Conservation (phyloP, 2,113 vertebrate species). For the Candoia aspera region DNA sequence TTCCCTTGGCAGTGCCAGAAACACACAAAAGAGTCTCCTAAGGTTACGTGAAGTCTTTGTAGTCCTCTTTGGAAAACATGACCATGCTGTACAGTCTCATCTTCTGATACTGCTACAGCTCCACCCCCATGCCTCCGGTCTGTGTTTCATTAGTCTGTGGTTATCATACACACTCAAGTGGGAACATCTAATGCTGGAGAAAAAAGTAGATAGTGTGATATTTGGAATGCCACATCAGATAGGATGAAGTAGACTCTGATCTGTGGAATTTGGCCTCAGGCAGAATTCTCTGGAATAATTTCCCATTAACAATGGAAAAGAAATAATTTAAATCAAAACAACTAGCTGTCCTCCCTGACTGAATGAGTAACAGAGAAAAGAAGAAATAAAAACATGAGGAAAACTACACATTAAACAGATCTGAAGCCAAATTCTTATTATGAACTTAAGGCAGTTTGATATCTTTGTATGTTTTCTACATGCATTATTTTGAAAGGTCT, state of each 20-base stretch:
- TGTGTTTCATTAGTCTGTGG: conserved; percentile 9
- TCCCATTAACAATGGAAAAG: background rate
- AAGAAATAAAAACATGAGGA: conserved; percentile 36
- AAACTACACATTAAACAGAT: background rate
- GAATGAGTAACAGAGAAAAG: conserved; percentile 23
- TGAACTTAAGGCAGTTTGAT: conserved; percentile 39
- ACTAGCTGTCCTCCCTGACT: conserved; percentile 45
- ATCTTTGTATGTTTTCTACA: conserved; percentile 10
- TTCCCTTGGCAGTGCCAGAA: background rate
- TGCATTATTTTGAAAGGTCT: conserved; percentile 44
- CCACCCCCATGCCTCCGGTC: background rate
- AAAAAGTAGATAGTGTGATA: background rate
- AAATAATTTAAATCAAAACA: conserved; percentile 56
- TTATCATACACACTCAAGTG: background rate
- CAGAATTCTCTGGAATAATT: conserved; percentile 19
- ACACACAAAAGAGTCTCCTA: background rate
- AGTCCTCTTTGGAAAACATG: background rate
- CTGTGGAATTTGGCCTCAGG: conserved; percentile 36
- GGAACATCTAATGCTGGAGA: background rate
- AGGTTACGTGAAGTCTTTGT: background rate
- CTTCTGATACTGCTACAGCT: background rate
- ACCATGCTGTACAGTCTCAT: background rate
- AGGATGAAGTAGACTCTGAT: background rate
- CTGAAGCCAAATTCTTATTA: conserved; percentile 51
- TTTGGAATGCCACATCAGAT: fast-evolving